Conservation (phyloP, 2,797 vertebrate genomes). For the Catostomus latipinnis region DNA sequence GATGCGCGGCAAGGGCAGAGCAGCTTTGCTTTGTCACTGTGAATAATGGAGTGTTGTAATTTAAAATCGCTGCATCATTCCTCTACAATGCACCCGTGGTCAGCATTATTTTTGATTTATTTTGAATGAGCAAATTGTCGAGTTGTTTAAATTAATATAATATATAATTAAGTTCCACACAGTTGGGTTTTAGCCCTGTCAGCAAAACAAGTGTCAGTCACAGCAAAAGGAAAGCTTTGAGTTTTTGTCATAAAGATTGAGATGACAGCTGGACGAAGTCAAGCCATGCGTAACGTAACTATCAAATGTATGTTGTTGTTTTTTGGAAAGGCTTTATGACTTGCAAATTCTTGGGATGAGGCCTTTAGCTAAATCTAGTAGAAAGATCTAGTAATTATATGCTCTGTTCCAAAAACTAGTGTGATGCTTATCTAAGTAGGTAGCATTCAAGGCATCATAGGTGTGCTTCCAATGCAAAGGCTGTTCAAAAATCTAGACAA, state of each 20-base stretch:
- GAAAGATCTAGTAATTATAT: too few relatives aligned
- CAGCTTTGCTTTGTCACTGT: conserved; percentile 41
- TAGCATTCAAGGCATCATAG: too few relatives aligned
- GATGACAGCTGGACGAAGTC: not conserved
- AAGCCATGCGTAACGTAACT: not conserved
- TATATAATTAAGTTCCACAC: conserved; percentile 10
- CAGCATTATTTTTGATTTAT: conserved; percentile 14
- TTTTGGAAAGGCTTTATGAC: not conserved
- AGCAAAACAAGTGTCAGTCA: conserved; percentile 12
- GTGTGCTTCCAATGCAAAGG: too few relatives aligned
- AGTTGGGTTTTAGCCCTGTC: not conserved
- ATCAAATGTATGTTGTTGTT: not conserved
- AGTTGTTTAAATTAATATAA: conserved; percentile 8
- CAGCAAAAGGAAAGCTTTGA: conserved; percentile 11
- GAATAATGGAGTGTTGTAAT: conserved; percentile 13
- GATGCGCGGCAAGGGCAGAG: conserved; percentile 46
- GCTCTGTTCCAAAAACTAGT: too few relatives aligned
- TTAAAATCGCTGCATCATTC: conserved; percentile 17
- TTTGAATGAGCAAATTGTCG: conserved; percentile 17
- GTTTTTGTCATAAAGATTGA: conserved; percentile 2
- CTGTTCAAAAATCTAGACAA: too few relatives aligned
- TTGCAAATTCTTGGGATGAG: not conserved
- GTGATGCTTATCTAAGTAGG: too few relatives aligned
- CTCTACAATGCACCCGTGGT: not conserved
- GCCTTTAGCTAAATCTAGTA: not conserved